These are phyloP conservation scores for Leuciscus waleckii DNA, from an alignment of 2,797 vertebrate species.

Conservation along the genomic window DNA sequence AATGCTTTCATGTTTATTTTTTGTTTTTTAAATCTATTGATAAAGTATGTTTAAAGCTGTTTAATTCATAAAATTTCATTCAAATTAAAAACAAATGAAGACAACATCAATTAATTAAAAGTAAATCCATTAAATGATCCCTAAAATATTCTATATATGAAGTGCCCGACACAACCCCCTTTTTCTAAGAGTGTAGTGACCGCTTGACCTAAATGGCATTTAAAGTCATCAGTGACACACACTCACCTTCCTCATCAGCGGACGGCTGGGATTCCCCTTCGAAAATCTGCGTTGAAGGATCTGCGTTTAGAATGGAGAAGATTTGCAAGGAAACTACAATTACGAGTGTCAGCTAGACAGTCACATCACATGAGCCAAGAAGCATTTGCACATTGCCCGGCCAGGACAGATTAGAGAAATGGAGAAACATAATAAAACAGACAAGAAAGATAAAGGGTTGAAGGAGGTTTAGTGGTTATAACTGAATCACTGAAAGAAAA, in stretches of 20 bases:
- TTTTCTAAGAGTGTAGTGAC: background rate
- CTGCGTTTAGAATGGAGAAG: constrained; percentile 99
- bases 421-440: constrained; percentile 43
- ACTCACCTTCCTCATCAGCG: constrained; percentile 93
- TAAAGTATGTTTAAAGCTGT: background rate
- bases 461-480: constrained; percentile 25
- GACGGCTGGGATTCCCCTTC: constrained; percentile 88
- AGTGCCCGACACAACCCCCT: background rate
- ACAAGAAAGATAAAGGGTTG: constrained; percentile 22
- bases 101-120: background rate
- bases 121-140: too few relatives aligned
- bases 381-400: constrained; percentile 85
- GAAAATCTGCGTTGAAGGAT: constrained; percentile 85
- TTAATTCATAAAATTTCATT: too few relatives aligned
- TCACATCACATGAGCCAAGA: constrained; percentile 73
- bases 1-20: background rate
- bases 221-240: constrained; percentile 53
- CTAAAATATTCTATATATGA: background rate
- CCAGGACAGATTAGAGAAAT: constrained; percentile 57
- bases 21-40: too few relatives aligned
- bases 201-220: background rate
- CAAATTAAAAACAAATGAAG: background rate
- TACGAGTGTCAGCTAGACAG: constrained; percentile 87
- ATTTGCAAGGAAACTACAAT: constrained; percentile 99
- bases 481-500: constrained; percentile 29